Percentiles rank a stretch among this genome's conserved stretches.
These are phyloP conservation scores for Brachyhypopomus occidentalis DNA, from an alignment of 2,113 vertebrate species.

Conservation along the genomic window DNA sequence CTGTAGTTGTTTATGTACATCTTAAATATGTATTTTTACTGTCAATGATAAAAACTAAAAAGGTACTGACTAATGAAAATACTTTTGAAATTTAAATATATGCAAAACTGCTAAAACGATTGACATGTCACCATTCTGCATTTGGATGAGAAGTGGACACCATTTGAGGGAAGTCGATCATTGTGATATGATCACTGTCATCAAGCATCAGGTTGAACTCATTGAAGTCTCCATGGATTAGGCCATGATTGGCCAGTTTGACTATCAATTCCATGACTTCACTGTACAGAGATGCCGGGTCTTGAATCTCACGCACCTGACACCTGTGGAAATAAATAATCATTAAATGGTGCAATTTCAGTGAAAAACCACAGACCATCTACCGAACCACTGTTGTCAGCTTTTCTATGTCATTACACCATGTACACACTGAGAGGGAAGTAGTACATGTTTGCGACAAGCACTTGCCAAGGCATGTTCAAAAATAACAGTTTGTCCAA, in stretches of 20 bases:
- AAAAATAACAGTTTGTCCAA: no score
- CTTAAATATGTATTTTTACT: no score
- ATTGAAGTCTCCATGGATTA: constrained; percentile 98
- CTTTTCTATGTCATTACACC: no score
- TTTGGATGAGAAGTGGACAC: constrained; percentile 93
- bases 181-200: constrained; percentile 85
- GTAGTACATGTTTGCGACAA: no score
- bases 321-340: constrained; percentile 70
- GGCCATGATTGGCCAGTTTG: constrained; percentile 90
- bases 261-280: constrained; percentile 96
- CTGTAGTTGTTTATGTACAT: no score
- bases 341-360: neutral
- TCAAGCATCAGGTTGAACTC: constrained; percentile 97
- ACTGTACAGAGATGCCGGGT: constrained; percentile 85
- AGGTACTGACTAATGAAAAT: no score
- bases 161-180: constrained; percentile 99
- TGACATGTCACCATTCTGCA: constrained; percentile 86
- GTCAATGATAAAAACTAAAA: no score
- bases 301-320: constrained; percentile 86
- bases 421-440: no score
- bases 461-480: no score
- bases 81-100: no score
- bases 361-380: neutral
- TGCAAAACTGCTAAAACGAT: neutral
- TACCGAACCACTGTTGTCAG: no score